These are phyloP conservation scores for Montipora capricornis DNA, from an alignment of 64 coral and sea anemone genomes.

Conservation along the genomic window DNA sequence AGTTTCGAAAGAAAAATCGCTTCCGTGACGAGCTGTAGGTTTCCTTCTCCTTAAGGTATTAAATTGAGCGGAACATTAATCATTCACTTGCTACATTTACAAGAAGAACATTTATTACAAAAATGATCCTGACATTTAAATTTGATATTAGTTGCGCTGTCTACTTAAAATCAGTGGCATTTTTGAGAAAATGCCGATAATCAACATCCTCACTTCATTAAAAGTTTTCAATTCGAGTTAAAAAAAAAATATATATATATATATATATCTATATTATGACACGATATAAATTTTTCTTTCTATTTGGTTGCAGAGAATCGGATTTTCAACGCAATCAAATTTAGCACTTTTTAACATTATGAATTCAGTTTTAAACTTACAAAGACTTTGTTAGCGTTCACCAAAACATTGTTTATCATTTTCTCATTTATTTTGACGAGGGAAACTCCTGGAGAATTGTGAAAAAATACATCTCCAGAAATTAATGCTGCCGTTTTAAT, in stretches of 20 bases:
- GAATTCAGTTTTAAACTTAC: neutral
- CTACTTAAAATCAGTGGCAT: neutral
- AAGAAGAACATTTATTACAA: constrained; percentile 29
- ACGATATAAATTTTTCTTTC: neutral
- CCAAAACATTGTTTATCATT: neutral
- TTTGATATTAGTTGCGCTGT: constrained; percentile 33
- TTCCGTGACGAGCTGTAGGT: neutral
- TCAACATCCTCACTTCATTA: constrained; percentile 1
- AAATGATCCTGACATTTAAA: constrained; percentile 32
- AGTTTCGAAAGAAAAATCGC: neutral
- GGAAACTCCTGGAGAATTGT: neutral
- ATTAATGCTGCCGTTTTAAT: neutral
- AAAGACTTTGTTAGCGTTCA: neutral
- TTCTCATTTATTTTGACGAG: neutral
- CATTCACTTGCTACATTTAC: constrained; percentile 14
- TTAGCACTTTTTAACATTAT: neutral
- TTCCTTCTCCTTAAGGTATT: neutral
- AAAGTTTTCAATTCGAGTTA: constrained; percentile 11
- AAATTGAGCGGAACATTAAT: neutral
- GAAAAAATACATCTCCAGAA: neutral
- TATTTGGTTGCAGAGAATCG: neutral
- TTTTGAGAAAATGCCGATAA: constrained; percentile 23
- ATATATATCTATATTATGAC: too few species aligned
- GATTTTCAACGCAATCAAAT: constrained; percentile 21
- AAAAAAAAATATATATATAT: neutral